Base-by-base conservation (phyloP, 2,113 vertebrate species). In the Equus przewalskii region DNA sequence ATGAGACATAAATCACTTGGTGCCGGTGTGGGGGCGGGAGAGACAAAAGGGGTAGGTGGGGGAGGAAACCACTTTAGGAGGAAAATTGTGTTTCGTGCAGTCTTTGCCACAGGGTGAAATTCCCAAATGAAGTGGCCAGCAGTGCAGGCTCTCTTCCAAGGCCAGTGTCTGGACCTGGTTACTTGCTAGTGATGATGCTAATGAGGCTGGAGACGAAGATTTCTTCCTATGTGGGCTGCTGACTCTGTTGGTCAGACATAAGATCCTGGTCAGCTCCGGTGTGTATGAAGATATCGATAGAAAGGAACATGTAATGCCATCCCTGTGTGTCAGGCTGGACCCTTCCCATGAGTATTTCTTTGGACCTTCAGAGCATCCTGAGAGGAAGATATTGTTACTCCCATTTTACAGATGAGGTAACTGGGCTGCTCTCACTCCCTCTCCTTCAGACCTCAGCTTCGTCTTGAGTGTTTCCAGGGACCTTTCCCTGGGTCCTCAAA, bases 1-100 rank as follows among this genome's bases (percentile, higher is more conserved):
- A 1, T 51, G 90, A 96, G 94, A 92, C 95, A 97, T 97, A 94
- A 98, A 98, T 98, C 91, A 97, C 84, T 97, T n/a, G 21, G 41
- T 56, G 78, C 26, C 10, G 6, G 65, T 51, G 51, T 2, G 62
- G 51, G 44, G 15, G 41, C 0, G 7, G 11, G 64, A 46, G 3
- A 8, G 79, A 41, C 44, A 1, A 3, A 30, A 18, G 33, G 54
- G 9, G 65, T 12, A 12, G 36, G 49, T 36, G 41, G 58, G 69
- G 78, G 78, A 97, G 92, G 98, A 96, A 96, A 89, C 16, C 36
- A 18, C 41, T 26, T 0, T 0, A 72, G 86, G 91, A 96, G 86
- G 58, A 15, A 22, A 83, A 64, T 30, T 91, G 64, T 28, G 14
- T 94, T 70, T 83, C n/a, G 44, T 65, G 36, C 51, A 79, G 33